These are phyloP conservation scores for Hydra vulgaris DNA, from an alignment of 30 jellyfish, hydroid and myxozoan genomes.

Conservation along the genomic window DNA sequence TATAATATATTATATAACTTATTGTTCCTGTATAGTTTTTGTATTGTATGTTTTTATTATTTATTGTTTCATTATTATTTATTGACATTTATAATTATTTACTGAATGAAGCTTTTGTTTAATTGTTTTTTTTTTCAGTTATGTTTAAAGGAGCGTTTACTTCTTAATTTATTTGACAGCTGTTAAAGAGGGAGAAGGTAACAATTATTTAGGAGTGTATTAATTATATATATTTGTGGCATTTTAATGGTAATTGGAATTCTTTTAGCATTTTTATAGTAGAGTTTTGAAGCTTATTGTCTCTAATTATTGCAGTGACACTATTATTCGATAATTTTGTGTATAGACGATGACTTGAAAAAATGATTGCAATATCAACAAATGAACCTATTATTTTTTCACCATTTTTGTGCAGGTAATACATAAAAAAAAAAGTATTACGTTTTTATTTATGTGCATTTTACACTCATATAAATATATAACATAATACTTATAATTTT, in stretches of 20 bases:
- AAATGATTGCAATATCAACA: background rate
- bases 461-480: background rate
- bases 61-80: background rate
- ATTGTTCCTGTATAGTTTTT: background rate
- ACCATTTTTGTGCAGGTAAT: background rate
- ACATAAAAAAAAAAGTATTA: background rate
- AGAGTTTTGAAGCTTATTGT: background rate
- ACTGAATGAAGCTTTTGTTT: background rate
- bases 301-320: background rate
- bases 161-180: background rate
- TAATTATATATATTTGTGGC: background rate
- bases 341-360: background rate
- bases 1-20: background rate
- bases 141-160: background rate
- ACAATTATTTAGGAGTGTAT: background rate
- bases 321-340: background rate
- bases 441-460: background rate
- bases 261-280: background rate
- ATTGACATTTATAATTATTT: background rate
- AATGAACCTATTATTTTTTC: background rate
- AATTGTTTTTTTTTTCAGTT: background rate
- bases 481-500: background rate
- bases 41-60: background rate
- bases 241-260: background rate
- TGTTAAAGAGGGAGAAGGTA: background rate